Percentiles rank a stretch among this genome's conserved stretches.
Evolutionary conservation across 1,140 invertebrate genomes (phyloP).

Genomic region (Cotesia chilonis): DNA sequence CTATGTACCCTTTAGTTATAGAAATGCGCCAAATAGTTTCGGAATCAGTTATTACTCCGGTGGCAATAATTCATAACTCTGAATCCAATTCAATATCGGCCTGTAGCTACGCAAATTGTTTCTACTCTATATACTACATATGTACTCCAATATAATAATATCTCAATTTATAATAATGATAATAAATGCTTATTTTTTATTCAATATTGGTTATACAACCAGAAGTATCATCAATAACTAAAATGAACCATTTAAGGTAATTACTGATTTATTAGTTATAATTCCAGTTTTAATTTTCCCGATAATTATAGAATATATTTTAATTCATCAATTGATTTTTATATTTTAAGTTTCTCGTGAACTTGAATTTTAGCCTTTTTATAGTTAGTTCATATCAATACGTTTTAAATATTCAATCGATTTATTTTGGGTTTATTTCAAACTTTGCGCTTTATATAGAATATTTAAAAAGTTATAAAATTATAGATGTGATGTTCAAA

Average conservation of each 20-base stretch:
- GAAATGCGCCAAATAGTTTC: constrained; percentile 38
- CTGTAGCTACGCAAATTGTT: constrained; percentile 30
- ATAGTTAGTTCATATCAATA: background rate
- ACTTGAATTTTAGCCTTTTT: no score
- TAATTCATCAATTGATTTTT: no score
- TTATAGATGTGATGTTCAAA: no score
- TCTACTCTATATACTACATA: background rate
- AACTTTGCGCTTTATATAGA: background rate
- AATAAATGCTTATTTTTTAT: no score
- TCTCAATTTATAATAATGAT: background rate
- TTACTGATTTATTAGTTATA: no score
- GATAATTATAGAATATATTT: no score
- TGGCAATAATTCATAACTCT: constrained; percentile 36
- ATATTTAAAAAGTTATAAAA: no score
- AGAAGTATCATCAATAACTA: no score
- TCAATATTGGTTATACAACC: no score
- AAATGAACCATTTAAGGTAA: no score
- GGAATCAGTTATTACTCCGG: constrained; percentile 37
- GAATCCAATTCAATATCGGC: constrained; percentile 28
- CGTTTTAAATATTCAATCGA: background rate
- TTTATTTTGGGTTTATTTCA: background rate
- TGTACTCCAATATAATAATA: background rate
- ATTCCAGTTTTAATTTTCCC: no score
- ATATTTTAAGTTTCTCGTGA: no score
- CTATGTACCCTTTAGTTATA: constrained; percentile 12